Evolutionary conservation across 1,140 invertebrate genomes (phyloP).

Genomic region (Cecropterus lyciades): DNA sequence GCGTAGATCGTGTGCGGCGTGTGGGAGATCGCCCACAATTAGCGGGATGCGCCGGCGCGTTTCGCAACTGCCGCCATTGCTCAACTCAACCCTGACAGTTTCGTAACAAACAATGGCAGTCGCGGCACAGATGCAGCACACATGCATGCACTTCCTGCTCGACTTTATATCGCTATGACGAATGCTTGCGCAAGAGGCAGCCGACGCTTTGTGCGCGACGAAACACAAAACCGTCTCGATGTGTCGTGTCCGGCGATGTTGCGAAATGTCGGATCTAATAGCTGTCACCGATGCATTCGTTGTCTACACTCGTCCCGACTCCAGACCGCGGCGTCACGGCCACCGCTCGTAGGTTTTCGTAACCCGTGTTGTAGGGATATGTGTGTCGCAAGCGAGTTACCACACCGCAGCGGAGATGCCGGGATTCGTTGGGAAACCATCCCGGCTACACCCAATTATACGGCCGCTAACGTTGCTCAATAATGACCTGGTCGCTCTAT

Average conservation of each 20-base stretch:
- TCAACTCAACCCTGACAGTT: slow-evolving; percentile 82
- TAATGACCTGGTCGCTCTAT: slow-evolving; percentile 45
- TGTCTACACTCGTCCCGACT: slow-evolving; percentile 42
- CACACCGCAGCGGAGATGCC: slow-evolving; percentile 66
- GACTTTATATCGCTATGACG: slow-evolving; percentile 71
- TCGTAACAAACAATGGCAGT: slow-evolving; percentile 81
- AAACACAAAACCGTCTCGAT: slow-evolving; percentile 63
- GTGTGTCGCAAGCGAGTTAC: slow-evolving; percentile 77
- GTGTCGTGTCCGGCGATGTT: slow-evolving; percentile 51
- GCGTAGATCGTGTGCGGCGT: slow-evolving; percentile 32
- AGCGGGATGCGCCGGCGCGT: slow-evolving; percentile 72
- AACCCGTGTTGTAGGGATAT: slow-evolving; percentile 76
- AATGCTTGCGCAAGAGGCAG: slow-evolving; percentile 70
- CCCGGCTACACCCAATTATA: slow-evolving; percentile 77
- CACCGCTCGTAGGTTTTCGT: slow-evolving; percentile 79
- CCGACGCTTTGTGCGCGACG: slow-evolving; percentile 55
- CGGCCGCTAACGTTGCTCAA: slow-evolving; percentile 60
- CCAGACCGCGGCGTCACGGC: slow-evolving; percentile 51
- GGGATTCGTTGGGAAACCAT: slow-evolving; percentile 82
- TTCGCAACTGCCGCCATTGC: slow-evolving; percentile 73
- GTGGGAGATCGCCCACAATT: slow-evolving; percentile 74
- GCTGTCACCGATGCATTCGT: slow-evolving; percentile 53
- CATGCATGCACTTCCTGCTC: slow-evolving; percentile 82
- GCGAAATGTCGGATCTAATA: slow-evolving; percentile 61
- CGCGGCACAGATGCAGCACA: slow-evolving; percentile 81